Base-by-base conservation (phyloP, 2,113 vertebrate species). In the Isichthys henryi region DNA sequence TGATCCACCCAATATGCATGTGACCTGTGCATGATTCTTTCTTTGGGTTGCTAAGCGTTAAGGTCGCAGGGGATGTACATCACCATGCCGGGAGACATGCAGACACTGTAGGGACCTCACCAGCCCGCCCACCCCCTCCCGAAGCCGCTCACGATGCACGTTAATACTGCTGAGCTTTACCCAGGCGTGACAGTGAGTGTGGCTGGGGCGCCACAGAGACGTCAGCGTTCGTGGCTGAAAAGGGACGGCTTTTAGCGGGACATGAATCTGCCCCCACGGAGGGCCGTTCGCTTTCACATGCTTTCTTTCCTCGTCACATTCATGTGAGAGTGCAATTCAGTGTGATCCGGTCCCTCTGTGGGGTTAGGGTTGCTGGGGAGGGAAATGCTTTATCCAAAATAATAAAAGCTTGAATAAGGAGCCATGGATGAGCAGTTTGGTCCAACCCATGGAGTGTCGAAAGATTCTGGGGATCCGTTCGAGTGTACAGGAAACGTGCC, bases 41-140 rank as follows among this genome's bases (percentile, higher is more conserved):
- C 89, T 91, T 90, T 7, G 0, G 92, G 91, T 43, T 90, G 89
- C 86, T 56, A 88, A 91, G 91, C 91, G 88, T 80, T 88, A 43
- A 50, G 90, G 92, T 89, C 84, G 94, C 93, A 93, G 95, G 94
- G 94, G 92, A 91, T 94, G 90, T 88, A 88, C 89, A 87, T 88
- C 92, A 82, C 88, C 46, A 11, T 50, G 46, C n/a, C 49, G 35
- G 83, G 83, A 50, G 83, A 46, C 46, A 49, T 21, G 80, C 80
- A 39, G 80, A 43, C 92, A 58, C 93, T 85, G 91, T 88, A 88
- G 80, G 91, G 93, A 90, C 91, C 13, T 9, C 92, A 89, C 83
- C 89, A 92, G 46, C 19, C 39, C 91, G 87, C 82, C 86, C 46
- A 90, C 84, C 39, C 91, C 87, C 84, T 89, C 58, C 27, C 56